Conservation (phyloP, 2,113 vertebrate genomes). For the Lynx canadensis region DNA sequence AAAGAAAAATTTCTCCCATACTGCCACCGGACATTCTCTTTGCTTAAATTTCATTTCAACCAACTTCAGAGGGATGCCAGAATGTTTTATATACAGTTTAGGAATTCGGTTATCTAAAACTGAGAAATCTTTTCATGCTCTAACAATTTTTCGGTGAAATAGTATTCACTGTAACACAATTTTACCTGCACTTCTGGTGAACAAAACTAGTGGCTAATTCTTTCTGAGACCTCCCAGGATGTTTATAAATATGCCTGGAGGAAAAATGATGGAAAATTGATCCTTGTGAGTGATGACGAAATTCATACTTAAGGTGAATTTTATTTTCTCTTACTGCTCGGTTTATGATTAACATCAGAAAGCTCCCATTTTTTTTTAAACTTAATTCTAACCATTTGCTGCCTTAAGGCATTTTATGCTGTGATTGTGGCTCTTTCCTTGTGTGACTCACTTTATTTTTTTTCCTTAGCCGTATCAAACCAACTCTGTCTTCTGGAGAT, state of each 20-base stretch:
- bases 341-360: slow-evolving; percentile 44
- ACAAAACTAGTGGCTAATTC: neutral
- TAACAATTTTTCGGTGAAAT: slow-evolving; percentile 40
- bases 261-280: slow-evolving; percentile 62
- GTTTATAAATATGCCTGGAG: slow-evolving; percentile 38
- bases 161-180: neutral
- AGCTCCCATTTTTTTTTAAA: slow-evolving; percentile 15
- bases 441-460: neutral
- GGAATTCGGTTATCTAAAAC: slow-evolving; percentile 5
- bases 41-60: rapidly evolving
- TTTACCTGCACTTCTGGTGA: slow-evolving; percentile 16
- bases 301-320: slow-evolving; percentile 47
- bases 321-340: slow-evolving; percentile 35
- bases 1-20: slow-evolving; percentile 8
- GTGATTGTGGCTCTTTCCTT: neutral
- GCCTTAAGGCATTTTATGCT: neutral
- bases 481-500: slow-evolving; percentile 28
- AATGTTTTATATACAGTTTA: neutral
- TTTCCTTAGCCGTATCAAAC: slow-evolving; percentile 6
- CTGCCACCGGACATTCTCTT: neutral
- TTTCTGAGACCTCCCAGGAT: slow-evolving; percentile 30
- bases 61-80: neutral
- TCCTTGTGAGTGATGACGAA: slow-evolving; percentile 6
- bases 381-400: slow-evolving; percentile 10
- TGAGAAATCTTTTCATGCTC: neutral